Conservation (phyloP, 1,140 invertebrate genomes). For the Theocolax elegans region DNA sequence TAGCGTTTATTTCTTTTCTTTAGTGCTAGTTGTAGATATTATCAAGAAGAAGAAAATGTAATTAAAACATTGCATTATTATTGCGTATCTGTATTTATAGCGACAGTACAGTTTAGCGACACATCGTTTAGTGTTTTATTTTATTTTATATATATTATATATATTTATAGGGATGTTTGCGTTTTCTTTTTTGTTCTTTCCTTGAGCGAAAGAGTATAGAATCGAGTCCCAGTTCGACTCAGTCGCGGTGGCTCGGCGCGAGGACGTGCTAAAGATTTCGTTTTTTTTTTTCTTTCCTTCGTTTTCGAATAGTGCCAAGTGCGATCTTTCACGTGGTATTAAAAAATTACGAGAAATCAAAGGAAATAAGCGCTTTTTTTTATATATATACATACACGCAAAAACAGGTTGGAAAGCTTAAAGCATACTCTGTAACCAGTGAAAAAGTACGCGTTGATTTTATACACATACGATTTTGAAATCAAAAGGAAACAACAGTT, state of each 20-base stretch:
- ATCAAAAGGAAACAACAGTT: too few relatives aligned
- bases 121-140: conserved; percentile 32
- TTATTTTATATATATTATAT: too few relatives aligned
- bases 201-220: conserved; percentile 21
- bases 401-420: too few relatives aligned
- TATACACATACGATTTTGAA: too few relatives aligned
- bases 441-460: too few relatives aligned
- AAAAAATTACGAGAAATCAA: neutral
- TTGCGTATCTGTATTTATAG: conserved; percentile 23
- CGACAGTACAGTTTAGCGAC: conserved; percentile 13
- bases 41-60: neutral
- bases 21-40: conserved; percentile 38
- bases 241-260: conserved; percentile 7
- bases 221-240: conserved; percentile 32
- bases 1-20: conserved; percentile 32
- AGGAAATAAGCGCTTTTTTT: too few relatives aligned
- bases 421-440: too few relatives aligned
- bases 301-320: conserved; percentile 7
- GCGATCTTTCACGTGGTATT: neutral
- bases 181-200: conserved; percentile 28
- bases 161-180: conserved; percentile 20
- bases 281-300: neutral
- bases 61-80: conserved; percentile 33
- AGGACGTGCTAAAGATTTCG: neutral
- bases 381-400: too few relatives aligned